Evolutionary conservation across 1,140 invertebrate genomes (phyloP).

Genomic region (Saccostrea glomerata): DNA sequence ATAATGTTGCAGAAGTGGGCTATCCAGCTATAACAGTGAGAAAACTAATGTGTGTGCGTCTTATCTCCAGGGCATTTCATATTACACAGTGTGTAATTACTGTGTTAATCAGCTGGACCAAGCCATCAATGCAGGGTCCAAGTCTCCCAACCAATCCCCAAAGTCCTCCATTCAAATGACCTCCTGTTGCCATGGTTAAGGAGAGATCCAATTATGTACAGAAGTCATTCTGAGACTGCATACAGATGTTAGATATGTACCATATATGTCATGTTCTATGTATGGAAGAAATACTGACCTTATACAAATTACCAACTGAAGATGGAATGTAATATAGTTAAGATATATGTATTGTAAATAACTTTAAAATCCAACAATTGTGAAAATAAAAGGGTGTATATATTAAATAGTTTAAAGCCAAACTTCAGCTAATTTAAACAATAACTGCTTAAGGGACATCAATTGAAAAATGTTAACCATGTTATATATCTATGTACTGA

Average conservation of each 20-base stretch:
- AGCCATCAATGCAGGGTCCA: background rate
- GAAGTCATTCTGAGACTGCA: background rate
- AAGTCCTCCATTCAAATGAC: constrained; percentile 24
- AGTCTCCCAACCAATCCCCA: background rate
- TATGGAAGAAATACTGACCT: background rate
- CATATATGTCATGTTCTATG: constrained; percentile 1
- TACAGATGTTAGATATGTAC: constrained; percentile 2
- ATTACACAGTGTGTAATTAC: constrained; percentile 22
- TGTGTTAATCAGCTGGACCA: background rate
- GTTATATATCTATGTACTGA: too few species aligned
- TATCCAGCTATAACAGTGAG: background rate
- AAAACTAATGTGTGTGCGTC: constrained; percentile 5
- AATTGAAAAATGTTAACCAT: too few species aligned
- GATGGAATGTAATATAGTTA: too few species aligned
- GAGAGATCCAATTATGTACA: constrained; percentile 17
- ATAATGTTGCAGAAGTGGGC: background rate
- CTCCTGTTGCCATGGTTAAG: constrained; percentile 9
- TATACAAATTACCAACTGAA: background rate
- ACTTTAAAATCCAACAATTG: too few species aligned
- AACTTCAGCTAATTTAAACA: too few species aligned
- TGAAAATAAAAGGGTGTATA: too few species aligned
- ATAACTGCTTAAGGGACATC: too few species aligned
- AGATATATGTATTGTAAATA: too few species aligned
- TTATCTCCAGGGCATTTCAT: constrained; percentile 3
- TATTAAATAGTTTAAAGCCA: too few species aligned